Conservation (phyloP, 2,113 vertebrate species). For the Phycodurus eques region DNA sequence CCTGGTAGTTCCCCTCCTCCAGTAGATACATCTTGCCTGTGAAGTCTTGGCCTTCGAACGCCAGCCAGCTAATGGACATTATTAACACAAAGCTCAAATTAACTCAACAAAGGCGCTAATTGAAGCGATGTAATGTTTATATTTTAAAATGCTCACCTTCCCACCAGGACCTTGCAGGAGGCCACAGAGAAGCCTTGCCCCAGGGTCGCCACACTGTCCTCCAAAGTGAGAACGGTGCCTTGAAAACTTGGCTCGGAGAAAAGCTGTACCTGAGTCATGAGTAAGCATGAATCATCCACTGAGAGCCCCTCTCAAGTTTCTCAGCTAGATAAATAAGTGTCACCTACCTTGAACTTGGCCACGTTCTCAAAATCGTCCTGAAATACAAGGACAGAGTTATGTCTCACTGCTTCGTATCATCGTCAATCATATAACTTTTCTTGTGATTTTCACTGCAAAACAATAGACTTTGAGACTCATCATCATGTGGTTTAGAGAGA, state of each 20-base stretch:
- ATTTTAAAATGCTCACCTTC: slow-evolving; percentile 76
- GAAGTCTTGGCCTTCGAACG: slow-evolving; percentile 81
- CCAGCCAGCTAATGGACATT: slow-evolving; percentile 78
- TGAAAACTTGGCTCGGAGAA: slow-evolving; percentile 86
- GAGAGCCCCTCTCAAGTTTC: not conserved
- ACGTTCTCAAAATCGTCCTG: slow-evolving; percentile 60
- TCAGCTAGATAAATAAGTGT: not conserved
- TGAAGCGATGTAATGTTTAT: not conserved
- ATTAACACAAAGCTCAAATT: slow-evolving; percentile 5
- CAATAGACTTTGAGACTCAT: slow-evolving; percentile 8
- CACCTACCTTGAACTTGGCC: slow-evolving; percentile 68
- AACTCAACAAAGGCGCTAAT: not conserved
- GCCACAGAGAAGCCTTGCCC: slow-evolving; percentile 74
- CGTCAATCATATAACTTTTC: not conserved
- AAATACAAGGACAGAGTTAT: slow-evolving; percentile 30
- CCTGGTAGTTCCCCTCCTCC: slow-evolving; percentile 86
- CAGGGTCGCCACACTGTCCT: slow-evolving; percentile 72
- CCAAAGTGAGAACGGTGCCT: slow-evolving; percentile 75
- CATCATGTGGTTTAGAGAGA: slow-evolving; percentile 6
- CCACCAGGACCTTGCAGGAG: slow-evolving; percentile 85
- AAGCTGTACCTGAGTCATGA: slow-evolving; percentile 81
- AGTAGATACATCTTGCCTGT: slow-evolving; percentile 82
- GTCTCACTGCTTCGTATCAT: not conserved
- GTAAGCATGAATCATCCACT: slow-evolving; percentile 24
- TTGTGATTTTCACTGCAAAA: not conserved